phyloP scores from a whole-genome alignment of 2,797 vertebrate genomes.

The Macrochelys suwanniensis region DNA sequence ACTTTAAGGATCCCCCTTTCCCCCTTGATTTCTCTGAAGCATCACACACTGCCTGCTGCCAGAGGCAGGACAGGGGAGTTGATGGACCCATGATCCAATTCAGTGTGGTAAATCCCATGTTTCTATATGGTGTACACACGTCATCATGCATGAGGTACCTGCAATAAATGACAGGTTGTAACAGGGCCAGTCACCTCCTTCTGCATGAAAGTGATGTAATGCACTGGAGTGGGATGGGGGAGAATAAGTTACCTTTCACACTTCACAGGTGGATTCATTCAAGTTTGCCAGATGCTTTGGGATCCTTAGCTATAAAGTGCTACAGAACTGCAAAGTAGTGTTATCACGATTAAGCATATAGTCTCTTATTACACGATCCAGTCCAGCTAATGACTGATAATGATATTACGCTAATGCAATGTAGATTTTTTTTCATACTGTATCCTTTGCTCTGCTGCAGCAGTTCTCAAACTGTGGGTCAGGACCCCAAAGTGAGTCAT shows the following conservation, averaged over 20 bases:
- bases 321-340: not conserved
- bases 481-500: no score
- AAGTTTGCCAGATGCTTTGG: not conserved
- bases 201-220: fast-evolving
- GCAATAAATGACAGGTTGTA: fast-evolving
- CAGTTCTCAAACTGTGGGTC: no score
- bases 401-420: not conserved
- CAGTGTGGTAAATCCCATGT: not conserved
- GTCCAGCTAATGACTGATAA: not conserved
- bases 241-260: not conserved
- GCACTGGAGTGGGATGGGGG: not conserved
- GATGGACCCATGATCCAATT: not conserved
- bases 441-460: not conserved
- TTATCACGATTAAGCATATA: not conserved
- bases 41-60: not conserved
- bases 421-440: not conserved
- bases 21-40: not conserved
- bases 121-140: no score
- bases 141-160: not conserved
- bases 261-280: not conserved
- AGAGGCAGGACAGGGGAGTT: not conserved
- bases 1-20: not conserved
- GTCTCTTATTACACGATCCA: not conserved
- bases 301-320: not conserved
- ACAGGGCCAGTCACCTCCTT: not conserved